phyloP scores from a whole-genome alignment of 1,140 invertebrate species.

The Rhyzopertha dominica region DNA sequence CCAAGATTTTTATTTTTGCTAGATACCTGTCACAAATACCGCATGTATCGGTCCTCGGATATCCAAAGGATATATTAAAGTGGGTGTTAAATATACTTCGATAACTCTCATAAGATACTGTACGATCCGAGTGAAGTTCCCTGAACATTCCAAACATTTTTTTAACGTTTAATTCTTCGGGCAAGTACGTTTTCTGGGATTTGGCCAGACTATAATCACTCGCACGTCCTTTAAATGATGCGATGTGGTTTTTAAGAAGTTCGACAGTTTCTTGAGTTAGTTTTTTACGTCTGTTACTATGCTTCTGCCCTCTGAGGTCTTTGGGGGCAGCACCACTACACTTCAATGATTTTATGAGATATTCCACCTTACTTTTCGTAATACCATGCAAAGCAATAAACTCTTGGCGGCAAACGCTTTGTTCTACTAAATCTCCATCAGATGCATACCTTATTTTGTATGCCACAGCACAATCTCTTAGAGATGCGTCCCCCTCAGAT shows the following conservation, averaged over 20 bases:
- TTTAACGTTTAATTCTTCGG: conserved; percentile 16
- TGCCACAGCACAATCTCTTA: no score
- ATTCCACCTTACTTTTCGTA: conserved; percentile 3
- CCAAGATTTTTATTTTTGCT: conserved; percentile 10
- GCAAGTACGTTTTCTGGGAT: conserved; percentile 17
- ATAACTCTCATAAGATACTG: conserved; percentile 15
- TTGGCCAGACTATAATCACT: conserved; percentile 15
- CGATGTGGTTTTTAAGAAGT: conserved; percentile 9
- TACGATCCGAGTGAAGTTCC: conserved; percentile 1
- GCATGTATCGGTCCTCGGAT: conserved; percentile 19
- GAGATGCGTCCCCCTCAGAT: not conserved
- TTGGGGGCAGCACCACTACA: conserved; percentile 3
- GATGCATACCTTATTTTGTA: no score
- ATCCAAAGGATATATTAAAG: conserved; percentile 23
- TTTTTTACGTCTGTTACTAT: conserved; percentile 1
- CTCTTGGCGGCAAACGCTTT: no score
- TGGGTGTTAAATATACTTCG: conserved; percentile 14
- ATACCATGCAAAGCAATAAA: conserved; percentile 12
- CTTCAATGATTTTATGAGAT: conserved; percentile 5
- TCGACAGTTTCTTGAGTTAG: not conserved
- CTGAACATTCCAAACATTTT: conserved; percentile 14
- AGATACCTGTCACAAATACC: conserved; percentile 20
- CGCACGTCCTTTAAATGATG: conserved; percentile 10
- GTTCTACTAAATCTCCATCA: no score
- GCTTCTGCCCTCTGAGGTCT: conserved; percentile 3